Evolutionary conservation across 2,888 invertebrate species (phyloP), one percentile per base, ranked within the genome.

Genomic region (Bhutanitis thaidina): DNA sequence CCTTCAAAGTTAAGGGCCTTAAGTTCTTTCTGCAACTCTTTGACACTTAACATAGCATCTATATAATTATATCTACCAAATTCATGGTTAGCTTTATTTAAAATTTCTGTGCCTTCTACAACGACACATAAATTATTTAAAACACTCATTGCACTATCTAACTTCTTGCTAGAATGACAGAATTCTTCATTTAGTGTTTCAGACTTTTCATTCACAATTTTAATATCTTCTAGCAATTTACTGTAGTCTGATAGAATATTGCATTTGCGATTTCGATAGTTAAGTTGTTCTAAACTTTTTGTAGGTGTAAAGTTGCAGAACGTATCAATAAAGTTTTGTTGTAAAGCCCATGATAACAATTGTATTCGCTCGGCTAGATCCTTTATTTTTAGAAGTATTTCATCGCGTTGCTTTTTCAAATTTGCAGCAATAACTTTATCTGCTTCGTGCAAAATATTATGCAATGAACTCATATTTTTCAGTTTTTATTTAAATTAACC

Each of bases 281-380:
- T 85, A 1, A 86, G 57, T 59, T 86, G 85, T 60, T 87, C 87
- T 45, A 89, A 68, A 44, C 82, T 87, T 59, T 84, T 86, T 0
- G 86, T 81, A 14, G 75, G 65, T 1, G 75, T 71, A 49, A 71
- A 88, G 66, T 80, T 78, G 25, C 79, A 70, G 52, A 78, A 79
- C 1, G 75, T 74, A 58, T 89, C 88, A 5, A 77, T 69, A 12
- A 87, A 71, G 56, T 79, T 78, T 61, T 88, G 85, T 55, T 86
- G 84, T 53, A 89, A 66, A 49, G 78, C 77, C 74, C 81, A 87
- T 14, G 83, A 77, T 41, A 89, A 59, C 62, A 85, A 71, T 65
- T 87, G 80, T 13, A 82, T 62, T 55, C 79, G 69, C 62, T 89
- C 88, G 0, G 64, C 71, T 5, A 84, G 49, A 52, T 86, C 84